Conservation (phyloP, 2,113 vertebrate genomes). For the Piprites chloris region DNA sequence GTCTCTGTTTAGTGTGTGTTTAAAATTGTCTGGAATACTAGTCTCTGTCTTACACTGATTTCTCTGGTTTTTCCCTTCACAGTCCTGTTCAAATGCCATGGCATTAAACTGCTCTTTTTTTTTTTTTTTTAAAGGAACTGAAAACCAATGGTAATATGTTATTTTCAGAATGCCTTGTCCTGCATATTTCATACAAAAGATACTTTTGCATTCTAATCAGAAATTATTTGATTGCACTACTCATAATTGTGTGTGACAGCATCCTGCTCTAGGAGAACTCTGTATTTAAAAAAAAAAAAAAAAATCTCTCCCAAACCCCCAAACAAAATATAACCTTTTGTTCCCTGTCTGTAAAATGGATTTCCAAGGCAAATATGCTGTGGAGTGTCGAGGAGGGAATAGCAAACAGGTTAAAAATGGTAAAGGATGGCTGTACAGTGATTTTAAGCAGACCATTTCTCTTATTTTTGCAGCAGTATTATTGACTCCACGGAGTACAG, state of each 20-base stretch:
- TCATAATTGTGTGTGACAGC: neutral
- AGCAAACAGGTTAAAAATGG: neutral
- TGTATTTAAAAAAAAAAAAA: neutral
- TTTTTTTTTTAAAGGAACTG: neutral
- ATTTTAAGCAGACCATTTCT: conserved; percentile 55
- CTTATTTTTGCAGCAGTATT: conserved; percentile 85
- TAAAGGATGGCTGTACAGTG: neutral
- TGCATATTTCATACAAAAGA: neutral
- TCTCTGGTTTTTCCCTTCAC: neutral
- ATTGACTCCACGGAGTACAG: conserved; percentile 92
- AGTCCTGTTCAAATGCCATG: neutral
- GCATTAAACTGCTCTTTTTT: neutral
- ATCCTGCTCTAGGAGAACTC: neutral
- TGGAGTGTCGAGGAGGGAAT: neutral
- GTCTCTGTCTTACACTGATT: neutral
- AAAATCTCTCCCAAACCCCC: neutral
- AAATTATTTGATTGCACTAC: neutral
- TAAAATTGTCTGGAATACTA: neutral
- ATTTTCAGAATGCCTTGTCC: neutral
- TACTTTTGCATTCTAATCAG: conserved; percentile 1
- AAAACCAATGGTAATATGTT: neutral
- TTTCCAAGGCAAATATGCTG: neutral
- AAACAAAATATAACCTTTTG: neutral
- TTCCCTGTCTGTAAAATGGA: neutral
- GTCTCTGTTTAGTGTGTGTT: neutral